Evolutionary conservation across 2,888 invertebrate genomes (phyloP).

Genomic region (Cheilosia vulpina): DNA sequence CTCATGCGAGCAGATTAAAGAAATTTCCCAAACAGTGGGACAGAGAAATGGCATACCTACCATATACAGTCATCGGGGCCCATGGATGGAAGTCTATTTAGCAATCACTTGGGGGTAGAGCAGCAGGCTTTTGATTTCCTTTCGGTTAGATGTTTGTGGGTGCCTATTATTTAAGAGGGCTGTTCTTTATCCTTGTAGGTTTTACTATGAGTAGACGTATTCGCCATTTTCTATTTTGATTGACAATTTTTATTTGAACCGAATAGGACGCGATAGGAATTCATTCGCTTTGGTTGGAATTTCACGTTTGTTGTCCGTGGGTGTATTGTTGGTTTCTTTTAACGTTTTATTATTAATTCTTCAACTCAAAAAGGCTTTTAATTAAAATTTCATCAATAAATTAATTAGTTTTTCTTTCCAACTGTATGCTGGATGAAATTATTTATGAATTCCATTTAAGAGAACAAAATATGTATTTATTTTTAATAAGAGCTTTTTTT

Average conservation of each 20-base stretch:
- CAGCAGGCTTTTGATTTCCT: constrained; percentile 13
- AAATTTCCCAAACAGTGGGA: constrained; percentile 42
- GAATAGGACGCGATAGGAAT: neutral
- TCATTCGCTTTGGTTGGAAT: neutral
- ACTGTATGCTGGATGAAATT: constrained; percentile 38
- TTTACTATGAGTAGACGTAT: too few species aligned
- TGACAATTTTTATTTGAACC: too few species aligned
- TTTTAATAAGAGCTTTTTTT: constrained; percentile 49
- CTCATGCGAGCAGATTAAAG: constrained; percentile 76
- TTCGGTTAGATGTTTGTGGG: constrained; percentile 25
- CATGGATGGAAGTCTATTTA: constrained; percentile 23
- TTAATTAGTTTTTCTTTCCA: constrained; percentile 58
- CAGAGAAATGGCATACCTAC: neutral
- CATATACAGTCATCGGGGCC: constrained; percentile 8
- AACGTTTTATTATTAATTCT: constrained; percentile 26
- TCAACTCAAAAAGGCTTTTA: constrained; percentile 66
- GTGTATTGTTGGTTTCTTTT: constrained; percentile 1
- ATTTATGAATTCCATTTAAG: constrained; percentile 44
- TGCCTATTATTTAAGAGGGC: neutral
- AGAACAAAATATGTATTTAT: constrained; percentile 25
- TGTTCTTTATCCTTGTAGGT: too few species aligned
- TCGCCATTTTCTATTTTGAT: too few species aligned
- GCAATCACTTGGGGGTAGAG: constrained; percentile 21
- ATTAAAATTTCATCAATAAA: constrained; percentile 72
- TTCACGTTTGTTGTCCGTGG: neutral